These are phyloP conservation scores for Hyaena hyaena DNA, from an alignment of 2,113 vertebrate genomes.

Conservation along the genomic window DNA sequence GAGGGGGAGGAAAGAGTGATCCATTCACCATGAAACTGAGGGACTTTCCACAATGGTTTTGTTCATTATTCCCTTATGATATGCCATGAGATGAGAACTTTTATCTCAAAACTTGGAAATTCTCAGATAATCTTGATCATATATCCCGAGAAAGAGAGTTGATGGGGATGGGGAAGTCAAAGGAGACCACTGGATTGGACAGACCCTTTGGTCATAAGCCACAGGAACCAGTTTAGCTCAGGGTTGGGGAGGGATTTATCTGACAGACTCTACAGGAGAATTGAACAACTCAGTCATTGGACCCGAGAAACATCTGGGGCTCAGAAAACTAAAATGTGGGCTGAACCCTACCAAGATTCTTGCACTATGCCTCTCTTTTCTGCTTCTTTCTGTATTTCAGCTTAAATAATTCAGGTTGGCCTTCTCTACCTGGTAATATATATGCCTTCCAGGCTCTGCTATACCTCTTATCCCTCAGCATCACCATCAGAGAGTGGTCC, in stretches of 20 bases:
- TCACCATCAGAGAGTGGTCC: not conserved
- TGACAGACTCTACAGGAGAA: not conserved
- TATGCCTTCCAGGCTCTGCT: not conserved
- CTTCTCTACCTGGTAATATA: not conserved
- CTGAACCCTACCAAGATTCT: not conserved
- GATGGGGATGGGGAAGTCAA: not conserved
- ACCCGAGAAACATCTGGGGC: not conserved
- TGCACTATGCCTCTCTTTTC: not conserved
- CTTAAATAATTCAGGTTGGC: not conserved
- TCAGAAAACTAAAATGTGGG: not conserved
- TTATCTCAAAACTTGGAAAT: slow-evolving; percentile 26
- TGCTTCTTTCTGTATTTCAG: not conserved
- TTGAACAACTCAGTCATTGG: not conserved
- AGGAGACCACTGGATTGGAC: not conserved
- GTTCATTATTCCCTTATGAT: not conserved
- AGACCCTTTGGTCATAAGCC: not conserved
- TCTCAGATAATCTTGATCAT: not conserved
- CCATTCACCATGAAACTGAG: not conserved
- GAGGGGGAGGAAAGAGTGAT: not conserved
- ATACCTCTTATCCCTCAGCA: not conserved
- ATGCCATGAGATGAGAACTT: not conserved
- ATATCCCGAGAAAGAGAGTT: not conserved
- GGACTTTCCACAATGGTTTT: not conserved
- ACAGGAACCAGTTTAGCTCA: not conserved
- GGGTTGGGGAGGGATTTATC: not conserved